Conservation (phyloP, 2,113 vertebrate genomes). For the Danio rerio region GRCz12tu NC_133179.1:16695501-16696000, state of each 20-base stretch:
- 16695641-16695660: neutral
- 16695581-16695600: neutral
- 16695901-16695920: neutral
- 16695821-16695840: constrained; percentile 2
- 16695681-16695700: neutral
- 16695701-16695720: neutral
- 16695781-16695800: neutral
- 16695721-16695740: neutral
- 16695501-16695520: no score
- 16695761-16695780: neutral
- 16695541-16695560: neutral
- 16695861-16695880: neutral
- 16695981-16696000: constrained; percentile 7
- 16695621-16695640: constrained; percentile 3
- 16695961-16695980: neutral
- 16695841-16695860: neutral
- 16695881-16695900: neutral
- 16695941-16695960: neutral
- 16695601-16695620: constrained; percentile 3
- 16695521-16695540: no score
- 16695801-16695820: neutral
- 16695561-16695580: neutral
- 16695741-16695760: neutral
- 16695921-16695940: neutral
- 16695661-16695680: constrained; percentile 1